Conservation (phyloP, 2,797 vertebrate species). For the Synanceia verrucosa region DNA sequence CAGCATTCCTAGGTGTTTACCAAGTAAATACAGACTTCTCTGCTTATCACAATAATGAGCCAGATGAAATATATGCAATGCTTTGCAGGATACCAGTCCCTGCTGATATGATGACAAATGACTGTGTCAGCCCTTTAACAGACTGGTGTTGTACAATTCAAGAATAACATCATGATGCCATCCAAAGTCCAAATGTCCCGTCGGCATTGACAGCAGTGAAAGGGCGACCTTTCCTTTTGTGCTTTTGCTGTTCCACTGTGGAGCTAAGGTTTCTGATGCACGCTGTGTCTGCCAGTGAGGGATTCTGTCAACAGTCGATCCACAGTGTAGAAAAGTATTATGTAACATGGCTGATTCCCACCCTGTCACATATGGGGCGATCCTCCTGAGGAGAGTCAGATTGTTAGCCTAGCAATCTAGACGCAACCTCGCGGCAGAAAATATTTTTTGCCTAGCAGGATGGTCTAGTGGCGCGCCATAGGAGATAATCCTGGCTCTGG, state of each 20-base stretch:
- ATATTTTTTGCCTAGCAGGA: no score
- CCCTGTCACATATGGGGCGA: background rate
- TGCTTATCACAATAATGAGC: slow-evolving; percentile 54
- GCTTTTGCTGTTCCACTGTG: slow-evolving; percentile 24
- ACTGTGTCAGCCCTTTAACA: slow-evolving; percentile 36
- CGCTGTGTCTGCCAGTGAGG: slow-evolving; percentile 25
- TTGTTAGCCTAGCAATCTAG: no score
- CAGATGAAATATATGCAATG: slow-evolving; percentile 36
- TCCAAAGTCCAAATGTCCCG: slow-evolving; percentile 40
- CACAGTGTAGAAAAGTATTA: slow-evolving; percentile 16
- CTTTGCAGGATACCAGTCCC: slow-evolving; percentile 43
- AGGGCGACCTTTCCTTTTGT: slow-evolving; percentile 26
- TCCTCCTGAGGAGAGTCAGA: slow-evolving; percentile 10
- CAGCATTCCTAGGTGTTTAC: slow-evolving; percentile 55
- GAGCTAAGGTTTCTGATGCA: slow-evolving; percentile 39
- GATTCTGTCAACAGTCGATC: slow-evolving; percentile 29
- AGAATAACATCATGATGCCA: slow-evolving; percentile 36
- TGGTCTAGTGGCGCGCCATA: no score
- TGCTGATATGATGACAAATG: slow-evolving; percentile 53
- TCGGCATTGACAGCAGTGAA: slow-evolving; percentile 29
- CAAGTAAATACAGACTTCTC: slow-evolving; percentile 45
- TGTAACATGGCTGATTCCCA: slow-evolving; percentile 25
- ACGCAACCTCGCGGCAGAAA: no score
- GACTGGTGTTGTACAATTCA: slow-evolving; percentile 23
- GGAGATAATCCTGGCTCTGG: no score